Evolutionary conservation across 2,888 invertebrate species (phyloP), one percentile per base, ranked within the genome.

Genomic region (Xylocampa areola): DNA sequence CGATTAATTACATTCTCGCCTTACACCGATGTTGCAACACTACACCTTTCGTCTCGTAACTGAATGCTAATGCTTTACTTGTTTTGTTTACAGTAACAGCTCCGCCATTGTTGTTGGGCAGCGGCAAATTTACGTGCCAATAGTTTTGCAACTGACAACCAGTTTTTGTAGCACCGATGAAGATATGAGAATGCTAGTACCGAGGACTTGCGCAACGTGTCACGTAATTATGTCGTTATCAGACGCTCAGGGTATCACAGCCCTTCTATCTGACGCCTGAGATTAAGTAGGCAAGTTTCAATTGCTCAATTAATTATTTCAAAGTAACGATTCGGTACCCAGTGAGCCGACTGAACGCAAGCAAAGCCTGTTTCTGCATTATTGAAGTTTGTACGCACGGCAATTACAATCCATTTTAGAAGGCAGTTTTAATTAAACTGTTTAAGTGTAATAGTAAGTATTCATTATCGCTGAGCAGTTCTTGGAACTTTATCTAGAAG

Each of bases 121-220:
- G 65, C 57, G 37, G 72, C 68, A 81, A 85, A 87, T 86, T 86
- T 83, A 83, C 84, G 69, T 64, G 64, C 73, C 57, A 73, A 74
- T 73, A 73, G 75, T 92, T 87, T 87, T 80, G 86, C 83, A 90
- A 91, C 43, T 43, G 47, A 47, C 73, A 87, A 89, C 89, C 80
- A 87, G 89, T 90, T 91, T 89, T 90, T 88, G 84, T 83, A 57
- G 55, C 62, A 65, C 52, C 68, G 87, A 89, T 90, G 88, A 90
- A 91, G 90, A 90, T 89, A 91, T 86, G 83, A 77, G 79, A 81
- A 78, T 76, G 73, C 72, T 76, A 60, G 73, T 78, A 76, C 76
- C n/a, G 21, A 58, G 61, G 64, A 51, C 66, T 82, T 77, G 70
- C 81, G 85, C 76, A 88, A 87, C 74, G 60, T 70, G 75, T 72